Conservation (phyloP, 2,113 vertebrate species). For the Ctenodactylus gundi region DNA sequence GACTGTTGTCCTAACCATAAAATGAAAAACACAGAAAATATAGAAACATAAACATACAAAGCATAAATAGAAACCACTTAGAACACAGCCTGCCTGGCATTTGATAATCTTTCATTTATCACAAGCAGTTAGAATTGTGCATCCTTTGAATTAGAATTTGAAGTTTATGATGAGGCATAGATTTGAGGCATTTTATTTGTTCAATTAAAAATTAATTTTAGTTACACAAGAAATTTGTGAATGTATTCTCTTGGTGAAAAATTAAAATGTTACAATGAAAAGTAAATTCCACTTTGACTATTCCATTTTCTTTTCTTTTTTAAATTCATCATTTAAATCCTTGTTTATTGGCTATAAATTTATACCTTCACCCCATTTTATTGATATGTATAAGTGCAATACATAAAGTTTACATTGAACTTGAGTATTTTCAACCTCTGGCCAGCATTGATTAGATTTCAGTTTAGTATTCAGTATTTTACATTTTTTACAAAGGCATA, state of each 20-base stretch:
- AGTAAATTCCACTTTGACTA: not conserved
- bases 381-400: too few species aligned
- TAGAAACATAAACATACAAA: not conserved
- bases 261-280: constrained; percentile 31
- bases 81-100: not conserved
- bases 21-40: not conserved
- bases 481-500: not conserved
- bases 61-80: not conserved
- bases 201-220: constrained; percentile 62
- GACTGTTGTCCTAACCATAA: not conserved
- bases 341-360: too few species aligned
- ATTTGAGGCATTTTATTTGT: constrained; percentile 55
- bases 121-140: not conserved
- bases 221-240: constrained; percentile 40
- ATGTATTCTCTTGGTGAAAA: constrained; percentile 31
- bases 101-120: constrained; percentile 40
- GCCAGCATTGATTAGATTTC: not conserved
- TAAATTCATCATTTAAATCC: too few species aligned
- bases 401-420: too few species aligned
- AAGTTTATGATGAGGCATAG: constrained; percentile 46
- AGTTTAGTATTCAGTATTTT: not conserved
- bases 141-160: constrained; percentile 25
- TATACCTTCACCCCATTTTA: too few species aligned
- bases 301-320: too few species aligned
- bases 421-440: not conserved